These are phyloP conservation scores for Struthidea cinerea DNA, from an alignment of 2,113 vertebrate genomes.

Conservation along the genomic window DNA sequence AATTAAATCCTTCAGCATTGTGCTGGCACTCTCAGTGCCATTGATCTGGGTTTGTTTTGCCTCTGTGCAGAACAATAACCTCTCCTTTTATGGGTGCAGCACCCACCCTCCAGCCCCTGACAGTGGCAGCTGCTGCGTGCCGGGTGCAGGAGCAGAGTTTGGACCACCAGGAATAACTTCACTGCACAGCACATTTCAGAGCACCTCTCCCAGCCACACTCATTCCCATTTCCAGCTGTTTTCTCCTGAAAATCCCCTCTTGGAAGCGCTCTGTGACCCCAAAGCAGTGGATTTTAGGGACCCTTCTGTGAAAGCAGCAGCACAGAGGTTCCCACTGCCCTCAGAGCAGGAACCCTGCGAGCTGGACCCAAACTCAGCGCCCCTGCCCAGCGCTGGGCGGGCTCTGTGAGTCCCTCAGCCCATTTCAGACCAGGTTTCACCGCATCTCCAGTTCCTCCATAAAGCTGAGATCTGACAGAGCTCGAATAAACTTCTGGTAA, in stretches of 20 bases:
- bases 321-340: neutral
- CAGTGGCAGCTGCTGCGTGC: accelerated
- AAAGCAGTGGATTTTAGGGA: neutral
- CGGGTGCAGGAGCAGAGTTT: accelerated
- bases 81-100: neutral
- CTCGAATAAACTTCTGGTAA: neutral
- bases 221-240: neutral
- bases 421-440: neutral
- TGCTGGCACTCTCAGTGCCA: neutral
- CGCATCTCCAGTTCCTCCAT: neutral
- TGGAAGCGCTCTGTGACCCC: neutral
- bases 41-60: neutral
- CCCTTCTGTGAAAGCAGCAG: neutral
- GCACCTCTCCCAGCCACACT: accelerated
- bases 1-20: conserved; percentile 11
- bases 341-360: neutral
- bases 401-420: neutral
- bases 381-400: neutral
- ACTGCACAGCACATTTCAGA: accelerated
- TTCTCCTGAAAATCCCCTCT: neutral
- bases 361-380: neutral
- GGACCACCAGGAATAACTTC: accelerated
- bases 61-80: neutral
- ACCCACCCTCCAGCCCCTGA: neutral
- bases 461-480: neutral